Evolutionary conservation across 2,888 invertebrate species (phyloP).

Genomic region (Diaphora mendica): DNA sequence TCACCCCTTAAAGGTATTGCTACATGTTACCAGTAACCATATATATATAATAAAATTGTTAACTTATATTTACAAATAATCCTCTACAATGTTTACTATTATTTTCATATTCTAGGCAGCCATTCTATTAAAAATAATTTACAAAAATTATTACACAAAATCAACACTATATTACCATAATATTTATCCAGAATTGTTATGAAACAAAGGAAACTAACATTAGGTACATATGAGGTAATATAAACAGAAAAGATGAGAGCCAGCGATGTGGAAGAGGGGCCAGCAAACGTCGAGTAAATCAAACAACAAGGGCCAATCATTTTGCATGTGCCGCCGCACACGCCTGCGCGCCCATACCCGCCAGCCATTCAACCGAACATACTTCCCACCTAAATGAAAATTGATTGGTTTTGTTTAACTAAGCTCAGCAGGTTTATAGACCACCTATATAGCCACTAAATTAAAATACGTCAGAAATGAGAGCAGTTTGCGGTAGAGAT

Average conservation of each 20-base stretch:
- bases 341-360: conserved; percentile 43
- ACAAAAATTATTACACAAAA: background rate
- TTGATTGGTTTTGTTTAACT: conserved; percentile 44
- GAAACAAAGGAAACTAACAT: background rate
- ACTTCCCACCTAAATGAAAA: conserved; percentile 47
- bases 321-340: conserved; percentile 61
- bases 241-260: conserved; percentile 47
- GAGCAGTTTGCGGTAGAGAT: background rate
- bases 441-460: conserved; percentile 1
- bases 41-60: no score
- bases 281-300: conserved; percentile 71
- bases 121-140: background rate
- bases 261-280: conserved; percentile 64
- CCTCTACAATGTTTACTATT: background rate
- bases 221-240: conserved; percentile 39
- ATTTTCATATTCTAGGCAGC: background rate
- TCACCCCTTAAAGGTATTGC: no score
- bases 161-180: background rate
- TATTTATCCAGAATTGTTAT: background rate
- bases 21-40: no score
- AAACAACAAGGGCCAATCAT: conserved; percentile 76
- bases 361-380: conserved; percentile 58
- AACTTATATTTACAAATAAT: background rate
- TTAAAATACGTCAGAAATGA: background rate
- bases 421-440: conserved; percentile 14